Evolutionary conservation across 2,888 invertebrate genomes (phyloP).

Genomic region (Tubulanus polymorphus): DNA sequence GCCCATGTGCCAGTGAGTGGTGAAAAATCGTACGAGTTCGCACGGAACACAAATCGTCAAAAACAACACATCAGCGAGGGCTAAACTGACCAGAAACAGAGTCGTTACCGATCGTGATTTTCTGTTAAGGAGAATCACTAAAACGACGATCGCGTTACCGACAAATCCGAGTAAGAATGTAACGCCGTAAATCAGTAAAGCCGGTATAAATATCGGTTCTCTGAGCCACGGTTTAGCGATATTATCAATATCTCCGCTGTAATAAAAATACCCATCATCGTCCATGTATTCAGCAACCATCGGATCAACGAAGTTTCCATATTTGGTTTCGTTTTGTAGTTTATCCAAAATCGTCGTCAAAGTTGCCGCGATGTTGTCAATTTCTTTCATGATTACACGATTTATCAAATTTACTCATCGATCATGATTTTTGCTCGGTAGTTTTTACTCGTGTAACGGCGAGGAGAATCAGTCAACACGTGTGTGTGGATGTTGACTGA

Average conservation of each 20-base stretch:
- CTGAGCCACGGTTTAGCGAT: slow-evolving; percentile 28
- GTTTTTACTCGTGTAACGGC: no score
- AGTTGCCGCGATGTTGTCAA: no score
- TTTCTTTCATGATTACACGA: no score
- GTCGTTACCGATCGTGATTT: slow-evolving; percentile 46
- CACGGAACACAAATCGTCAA: slow-evolving; percentile 56
- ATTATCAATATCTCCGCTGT: slow-evolving; percentile 26
- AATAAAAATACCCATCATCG: slow-evolving; percentile 19
- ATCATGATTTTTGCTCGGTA: no score
- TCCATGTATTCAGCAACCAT: no score
- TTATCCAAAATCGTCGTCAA: no score
- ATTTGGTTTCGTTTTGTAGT: no score
- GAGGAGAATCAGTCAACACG: no score
- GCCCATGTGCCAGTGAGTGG: slow-evolving; percentile 55
- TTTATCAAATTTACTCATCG: no score
- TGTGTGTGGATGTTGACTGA: no score
- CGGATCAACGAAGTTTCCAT: no score
- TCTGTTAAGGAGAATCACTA: slow-evolving; percentile 53
- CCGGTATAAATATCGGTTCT: slow-evolving; percentile 36
- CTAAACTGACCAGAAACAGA: slow-evolving; percentile 46
- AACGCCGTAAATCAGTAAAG: slow-evolving; percentile 31
- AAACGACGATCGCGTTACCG: slow-evolving; percentile 56
- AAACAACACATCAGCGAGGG: slow-evolving; percentile 55
- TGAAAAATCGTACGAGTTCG: slow-evolving; percentile 51
- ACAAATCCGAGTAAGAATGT: slow-evolving; percentile 54